phyloP scores from a whole-genome alignment of 2,888 invertebrate genomes.

The Scelioninae gen. 1 region DNA sequence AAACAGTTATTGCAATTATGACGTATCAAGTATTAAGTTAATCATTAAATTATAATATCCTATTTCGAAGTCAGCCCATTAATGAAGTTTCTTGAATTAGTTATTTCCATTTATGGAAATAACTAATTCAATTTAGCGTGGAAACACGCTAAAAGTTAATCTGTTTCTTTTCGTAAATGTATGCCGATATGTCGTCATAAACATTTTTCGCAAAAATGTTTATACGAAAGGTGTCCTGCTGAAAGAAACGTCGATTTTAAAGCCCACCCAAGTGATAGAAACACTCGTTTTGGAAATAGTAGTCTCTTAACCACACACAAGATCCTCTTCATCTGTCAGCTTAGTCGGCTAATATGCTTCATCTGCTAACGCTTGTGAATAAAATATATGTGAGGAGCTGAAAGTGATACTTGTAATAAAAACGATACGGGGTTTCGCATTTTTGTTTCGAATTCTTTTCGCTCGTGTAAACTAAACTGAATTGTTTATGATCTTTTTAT shows the following conservation, averaged over 20 bases:
- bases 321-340: slow-evolving; percentile 71
- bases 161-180: slow-evolving; percentile 5
- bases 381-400: slow-evolving; percentile 39
- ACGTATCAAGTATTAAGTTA: too few species aligned
- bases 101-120: too few species aligned
- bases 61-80: too few species aligned
- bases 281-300: slow-evolving; percentile 64
- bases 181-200: too few species aligned
- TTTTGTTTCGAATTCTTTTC: neutral
- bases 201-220: slow-evolving; percentile 8
- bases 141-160: too few species aligned
- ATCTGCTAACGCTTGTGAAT: slow-evolving; percentile 75
- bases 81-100: too few species aligned
- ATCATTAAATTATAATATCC: too few species aligned
- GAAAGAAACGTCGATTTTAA: slow-evolving; percentile 30
- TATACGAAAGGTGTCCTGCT: slow-evolving; percentile 16
- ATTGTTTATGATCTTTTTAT: slow-evolving; percentile 3
- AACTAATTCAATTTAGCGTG: too few species aligned
- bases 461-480: neutral
- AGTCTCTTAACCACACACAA: slow-evolving; percentile 56
- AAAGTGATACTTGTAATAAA: slow-evolving; percentile 47
- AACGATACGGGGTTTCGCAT: slow-evolving; percentile 17
- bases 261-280: slow-evolving; percentile 69
- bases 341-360: slow-evolving; percentile 78
- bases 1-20: too few species aligned